Evolutionary conservation across 1,140 invertebrate species (phyloP).

Genomic region (Pogonus chalceus): DNA sequence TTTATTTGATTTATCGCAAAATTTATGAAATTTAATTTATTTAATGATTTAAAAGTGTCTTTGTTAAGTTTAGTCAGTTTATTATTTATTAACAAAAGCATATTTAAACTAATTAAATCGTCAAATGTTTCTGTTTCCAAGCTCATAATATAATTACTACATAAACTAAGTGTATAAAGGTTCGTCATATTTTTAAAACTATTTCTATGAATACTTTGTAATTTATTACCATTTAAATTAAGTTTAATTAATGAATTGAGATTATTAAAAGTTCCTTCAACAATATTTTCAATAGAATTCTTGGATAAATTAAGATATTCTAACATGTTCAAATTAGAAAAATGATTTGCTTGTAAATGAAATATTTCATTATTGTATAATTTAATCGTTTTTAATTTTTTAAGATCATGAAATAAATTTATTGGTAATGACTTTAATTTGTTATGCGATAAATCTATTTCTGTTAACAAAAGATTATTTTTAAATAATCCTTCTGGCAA

Average conservation of each 20-base stretch:
- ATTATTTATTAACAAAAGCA: neutral
- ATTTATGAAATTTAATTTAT: conserved; percentile 10
- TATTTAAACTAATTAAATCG: neutral
- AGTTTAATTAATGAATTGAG: neutral
- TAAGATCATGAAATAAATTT: neutral
- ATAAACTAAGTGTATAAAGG: neutral
- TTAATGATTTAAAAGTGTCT: neutral
- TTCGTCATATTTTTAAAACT: neutral
- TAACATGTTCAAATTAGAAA: neutral
- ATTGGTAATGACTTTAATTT: neutral
- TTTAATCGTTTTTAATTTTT: neutral
- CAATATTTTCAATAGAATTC: neutral
- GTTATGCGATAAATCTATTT: neutral
- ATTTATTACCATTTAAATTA: neutral
- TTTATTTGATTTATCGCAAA: conserved; percentile 26
- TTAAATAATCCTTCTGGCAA: neutral
- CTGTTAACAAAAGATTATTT: neutral
- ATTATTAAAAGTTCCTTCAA: neutral
- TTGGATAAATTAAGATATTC: neutral
- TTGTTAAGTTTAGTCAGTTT: neutral
- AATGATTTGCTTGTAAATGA: neutral
- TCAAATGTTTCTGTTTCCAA: neutral
- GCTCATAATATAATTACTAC: neutral
- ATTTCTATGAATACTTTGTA: neutral
- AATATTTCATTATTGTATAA: neutral